phyloP scores from a whole-genome alignment of 2,797 vertebrate genomes.

The Psittacula derbiana region DNA sequence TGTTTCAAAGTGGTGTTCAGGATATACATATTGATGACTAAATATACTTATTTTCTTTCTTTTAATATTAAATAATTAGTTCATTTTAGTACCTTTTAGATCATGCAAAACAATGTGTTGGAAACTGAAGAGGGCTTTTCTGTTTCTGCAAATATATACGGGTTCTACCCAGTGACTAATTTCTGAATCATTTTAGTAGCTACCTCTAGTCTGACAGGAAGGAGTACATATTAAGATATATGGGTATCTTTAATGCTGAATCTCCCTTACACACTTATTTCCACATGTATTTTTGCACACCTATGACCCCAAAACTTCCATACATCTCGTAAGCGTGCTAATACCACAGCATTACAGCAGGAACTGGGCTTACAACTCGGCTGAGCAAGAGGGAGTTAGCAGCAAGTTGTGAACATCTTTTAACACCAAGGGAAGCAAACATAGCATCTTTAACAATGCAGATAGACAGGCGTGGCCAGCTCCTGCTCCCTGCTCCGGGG shows the following conservation, averaged over 20 bases:
- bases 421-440: background rate
- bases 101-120: background rate
- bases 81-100: background rate
- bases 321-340: accelerated
- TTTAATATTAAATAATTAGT: background rate
- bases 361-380: background rate
- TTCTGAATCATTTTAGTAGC: background rate
- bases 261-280: background rate
- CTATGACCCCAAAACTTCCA: background rate
- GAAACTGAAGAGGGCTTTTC: background rate
- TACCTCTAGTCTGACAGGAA: background rate
- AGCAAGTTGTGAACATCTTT: background rate
- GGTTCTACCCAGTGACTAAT: background rate
- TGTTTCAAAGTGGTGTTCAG: background rate
- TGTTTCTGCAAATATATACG: background rate
- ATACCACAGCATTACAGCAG: accelerated
- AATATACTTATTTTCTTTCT: background rate
- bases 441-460: accelerated
- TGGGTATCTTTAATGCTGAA: background rate
- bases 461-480: accelerated
- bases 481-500: background rate
- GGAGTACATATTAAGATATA: background rate
- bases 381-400: background rate
- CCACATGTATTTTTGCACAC: background rate
- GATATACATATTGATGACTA: background rate